Percentiles rank a stretch among this genome's conserved stretches.
Conservation (phyloP, 2,888 invertebrate genomes). For the Pharmacophagus antenor region DNA sequence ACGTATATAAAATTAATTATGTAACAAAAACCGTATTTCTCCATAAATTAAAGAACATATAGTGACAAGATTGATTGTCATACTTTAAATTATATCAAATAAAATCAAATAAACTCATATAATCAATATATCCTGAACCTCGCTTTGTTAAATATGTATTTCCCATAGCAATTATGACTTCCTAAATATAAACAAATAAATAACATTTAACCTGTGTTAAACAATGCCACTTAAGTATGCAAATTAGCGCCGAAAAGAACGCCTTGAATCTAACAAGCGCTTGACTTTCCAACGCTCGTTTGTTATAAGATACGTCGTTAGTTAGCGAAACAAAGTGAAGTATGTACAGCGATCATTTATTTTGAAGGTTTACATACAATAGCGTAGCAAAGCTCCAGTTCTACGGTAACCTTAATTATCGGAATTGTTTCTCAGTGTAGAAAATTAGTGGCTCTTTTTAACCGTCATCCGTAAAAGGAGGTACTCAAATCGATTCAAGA, state of each 20-base stretch:
- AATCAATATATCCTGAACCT: too few relatives aligned
- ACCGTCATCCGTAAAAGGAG: too few relatives aligned
- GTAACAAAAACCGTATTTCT: too few relatives aligned
- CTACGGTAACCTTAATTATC: too few relatives aligned
- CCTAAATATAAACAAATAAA: neutral
- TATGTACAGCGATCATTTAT: constrained; percentile 31
- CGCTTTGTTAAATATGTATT: neutral
- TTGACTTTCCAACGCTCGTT: constrained; percentile 41
- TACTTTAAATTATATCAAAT: too few relatives aligned
- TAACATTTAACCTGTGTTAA: neutral
- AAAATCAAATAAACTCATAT: too few relatives aligned
- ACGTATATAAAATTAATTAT: too few relatives aligned
- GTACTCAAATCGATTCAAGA: too few relatives aligned
- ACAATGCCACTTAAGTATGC: constrained; percentile 9
- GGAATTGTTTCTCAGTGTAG: too few relatives aligned
- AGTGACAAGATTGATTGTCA: too few relatives aligned
- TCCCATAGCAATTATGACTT: neutral
- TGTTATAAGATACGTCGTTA: constrained; percentile 33
- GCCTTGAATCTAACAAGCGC: constrained; percentile 38
- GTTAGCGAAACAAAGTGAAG: constrained; percentile 31
- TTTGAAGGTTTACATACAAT: constrained; percentile 8
- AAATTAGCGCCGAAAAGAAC: constrained; percentile 33
- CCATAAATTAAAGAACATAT: too few relatives aligned
- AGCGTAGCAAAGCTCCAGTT: neutral
- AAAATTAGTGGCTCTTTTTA: too few relatives aligned